Percentiles rank a stretch among this genome's conserved stretches.
Conservation (phyloP, 2,113 vertebrate genomes). For the Cichladusa arquata region DNA sequence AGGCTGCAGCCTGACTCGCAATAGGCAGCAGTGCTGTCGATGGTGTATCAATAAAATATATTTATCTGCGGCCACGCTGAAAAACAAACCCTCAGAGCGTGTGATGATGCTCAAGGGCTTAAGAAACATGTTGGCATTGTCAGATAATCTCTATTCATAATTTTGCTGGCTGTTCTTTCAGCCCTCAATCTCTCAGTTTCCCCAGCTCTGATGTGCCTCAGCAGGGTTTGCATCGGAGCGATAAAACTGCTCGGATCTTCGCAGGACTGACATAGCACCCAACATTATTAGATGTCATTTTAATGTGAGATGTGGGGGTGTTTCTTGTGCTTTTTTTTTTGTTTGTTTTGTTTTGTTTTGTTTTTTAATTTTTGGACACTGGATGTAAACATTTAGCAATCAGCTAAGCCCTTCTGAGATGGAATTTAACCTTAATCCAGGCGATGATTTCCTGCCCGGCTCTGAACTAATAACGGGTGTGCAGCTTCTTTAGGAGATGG, state of each 20-base stretch:
- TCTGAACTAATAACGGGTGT: conserved; percentile 10
- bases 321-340: neutral
- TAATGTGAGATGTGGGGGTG: neutral
- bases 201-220: conserved; percentile 47
- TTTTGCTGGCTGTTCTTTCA: conserved; percentile 45
- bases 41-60: neutral
- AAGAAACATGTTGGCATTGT: conserved; percentile 53
- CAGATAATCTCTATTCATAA: conserved; percentile 65
- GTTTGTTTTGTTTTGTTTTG: too few relatives aligned
- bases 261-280: conserved; percentile 10
- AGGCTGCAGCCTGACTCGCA: conserved; percentile 42
- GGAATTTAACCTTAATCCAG: conserved; percentile 64
- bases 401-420: conserved; percentile 50
- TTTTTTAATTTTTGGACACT: neutral
- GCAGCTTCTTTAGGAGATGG: conserved; percentile 61
- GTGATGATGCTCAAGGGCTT: conserved; percentile 31
- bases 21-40: neutral
- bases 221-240: conserved; percentile 41
- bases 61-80: neutral
- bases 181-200: conserved; percentile 66
- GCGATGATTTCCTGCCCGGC: conserved; percentile 55
- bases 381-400: conserved; percentile 57
- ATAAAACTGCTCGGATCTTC: conserved; percentile 44
- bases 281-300: neutral
- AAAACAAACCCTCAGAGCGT: conserved; percentile 33